phyloP scores from a whole-genome alignment of 2,888 invertebrate species.

The Lithophane socia region DNA sequence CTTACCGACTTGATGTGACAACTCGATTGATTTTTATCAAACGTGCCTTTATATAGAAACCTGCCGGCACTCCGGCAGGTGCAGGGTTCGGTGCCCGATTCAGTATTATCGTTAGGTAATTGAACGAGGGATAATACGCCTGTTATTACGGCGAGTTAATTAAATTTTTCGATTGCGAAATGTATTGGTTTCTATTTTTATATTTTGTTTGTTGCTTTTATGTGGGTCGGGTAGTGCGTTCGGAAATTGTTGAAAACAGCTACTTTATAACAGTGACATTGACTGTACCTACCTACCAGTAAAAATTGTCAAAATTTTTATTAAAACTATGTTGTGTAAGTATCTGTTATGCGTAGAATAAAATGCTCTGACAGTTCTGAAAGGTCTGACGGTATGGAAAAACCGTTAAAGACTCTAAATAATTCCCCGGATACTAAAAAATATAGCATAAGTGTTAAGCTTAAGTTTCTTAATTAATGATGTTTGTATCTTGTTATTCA shows the following conservation, averaged over 20 bases:
- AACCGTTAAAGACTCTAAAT: too few species aligned
- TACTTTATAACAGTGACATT: too few species aligned
- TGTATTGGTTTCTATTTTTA: constrained; percentile 51
- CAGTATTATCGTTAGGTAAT: constrained; percentile 69
- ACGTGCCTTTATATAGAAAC: constrained; percentile 62
- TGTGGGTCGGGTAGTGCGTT: not conserved
- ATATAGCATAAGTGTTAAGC: not conserved
- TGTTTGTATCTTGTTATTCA: not conserved
- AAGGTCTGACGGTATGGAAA: too few species aligned
- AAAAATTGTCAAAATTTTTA: too few species aligned
- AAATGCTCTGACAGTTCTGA: too few species aligned
- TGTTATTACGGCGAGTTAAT: constrained; percentile 61
- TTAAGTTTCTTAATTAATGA: constrained; percentile 12
- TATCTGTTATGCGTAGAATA: too few species aligned
- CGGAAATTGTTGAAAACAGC: not conserved
- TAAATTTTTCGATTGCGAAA: constrained; percentile 64
- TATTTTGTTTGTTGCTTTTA: constrained; percentile 33
- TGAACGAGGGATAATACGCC: constrained; percentile 67
- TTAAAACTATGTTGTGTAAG: too few species aligned
- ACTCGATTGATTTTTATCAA: constrained; percentile 68
- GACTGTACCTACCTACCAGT: too few species aligned
- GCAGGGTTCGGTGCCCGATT: constrained; percentile 62
- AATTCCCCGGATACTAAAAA: too few species aligned
- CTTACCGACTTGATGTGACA: constrained; percentile 59
- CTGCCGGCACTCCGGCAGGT: constrained; percentile 64